These are phyloP conservation scores for Heliconius erato DNA, from an alignment of 2,888 invertebrate species.

Conservation along the genomic window DNA sequence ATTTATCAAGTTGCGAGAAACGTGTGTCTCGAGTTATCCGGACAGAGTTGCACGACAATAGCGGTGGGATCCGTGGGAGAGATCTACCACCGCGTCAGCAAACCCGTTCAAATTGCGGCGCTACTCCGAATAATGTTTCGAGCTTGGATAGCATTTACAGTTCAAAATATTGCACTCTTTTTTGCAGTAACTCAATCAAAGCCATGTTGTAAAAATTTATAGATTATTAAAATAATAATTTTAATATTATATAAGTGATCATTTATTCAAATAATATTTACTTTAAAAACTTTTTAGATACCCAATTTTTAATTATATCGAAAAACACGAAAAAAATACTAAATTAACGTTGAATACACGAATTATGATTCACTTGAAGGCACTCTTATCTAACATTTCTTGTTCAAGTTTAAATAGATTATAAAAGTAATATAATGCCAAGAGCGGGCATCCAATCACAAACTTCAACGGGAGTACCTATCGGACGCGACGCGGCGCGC, in stretches of 20 bases:
- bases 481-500: conserved; percentile 49
- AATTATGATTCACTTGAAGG: not conserved
- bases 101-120: conserved; percentile 63
- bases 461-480: conserved; percentile 45
- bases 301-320: not conserved
- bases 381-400: conserved; percentile 9
- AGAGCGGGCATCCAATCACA: conserved; percentile 27
- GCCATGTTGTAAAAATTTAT: not conserved
- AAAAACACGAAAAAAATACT: not conserved
- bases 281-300: not conserved
- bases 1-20: conserved; percentile 70
- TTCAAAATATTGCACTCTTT: not conserved
- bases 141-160: conserved; percentile 27
- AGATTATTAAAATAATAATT: not conserved
- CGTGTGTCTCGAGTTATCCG: conserved; percentile 66
- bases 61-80: conserved; percentile 61
- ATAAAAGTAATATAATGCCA: conserved; percentile 18
- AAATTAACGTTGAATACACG: not conserved
- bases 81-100: conserved; percentile 68
- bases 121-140: conserved; percentile 34
- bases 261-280: not conserved
- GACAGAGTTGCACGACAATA: conserved; percentile 64
- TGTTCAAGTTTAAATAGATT: conserved; percentile 17
- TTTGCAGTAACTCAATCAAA: not conserved
- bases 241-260: not conserved